Evolutionary conservation across 2,888 invertebrate genomes (phyloP), one percentile per base, ranked within the genome.

Genomic region (Phasia obesa): DNA sequence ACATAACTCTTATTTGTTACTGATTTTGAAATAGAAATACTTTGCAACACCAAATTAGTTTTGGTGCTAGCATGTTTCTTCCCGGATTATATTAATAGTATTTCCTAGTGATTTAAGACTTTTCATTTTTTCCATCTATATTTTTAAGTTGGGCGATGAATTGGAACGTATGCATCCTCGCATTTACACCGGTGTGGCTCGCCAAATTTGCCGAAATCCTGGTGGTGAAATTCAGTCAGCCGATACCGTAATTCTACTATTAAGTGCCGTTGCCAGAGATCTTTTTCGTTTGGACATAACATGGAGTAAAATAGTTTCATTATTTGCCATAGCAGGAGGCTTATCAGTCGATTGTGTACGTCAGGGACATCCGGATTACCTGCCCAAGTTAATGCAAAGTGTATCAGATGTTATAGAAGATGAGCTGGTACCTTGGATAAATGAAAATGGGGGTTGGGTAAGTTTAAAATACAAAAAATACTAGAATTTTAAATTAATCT

Each of bases 381-480:
- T 97, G 67, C 94, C 95, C 11, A 94, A 94, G 75, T 92, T 97
- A 23, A 93, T 97, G 83, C 95, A 97, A 86, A 95, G 90, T 59
- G 94, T 97, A 87, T 93, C 94, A 0, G 95, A 95, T 85, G 94
- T 95, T 25, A 92, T 95, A 35, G 94, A 95, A 88, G 94, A 94
- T 85, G 93, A 94, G 85, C 90, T 95, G 38, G 94, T 94, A 0
- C 91, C 93, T 0, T 97, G 97, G 97, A 94, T 97, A 13, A 95
- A 95, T 67, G 92, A 94, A 59, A 96, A 96, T 88, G 97, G 97
- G 19, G 97, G 97, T 90, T 97, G 97, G 97, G 97, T 97, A 91
- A 87, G 91, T 84, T 23, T 7, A 23, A 13, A 13, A 2, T 25
- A 19, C 15, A 38, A n/a, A 47, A n/a, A 42, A 13, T 2, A 13